Percentiles rank a stretch among this genome's conserved stretches.
phyloP scores from a whole-genome alignment of 2,888 invertebrate genomes.

The Fragum fragum region DNA sequence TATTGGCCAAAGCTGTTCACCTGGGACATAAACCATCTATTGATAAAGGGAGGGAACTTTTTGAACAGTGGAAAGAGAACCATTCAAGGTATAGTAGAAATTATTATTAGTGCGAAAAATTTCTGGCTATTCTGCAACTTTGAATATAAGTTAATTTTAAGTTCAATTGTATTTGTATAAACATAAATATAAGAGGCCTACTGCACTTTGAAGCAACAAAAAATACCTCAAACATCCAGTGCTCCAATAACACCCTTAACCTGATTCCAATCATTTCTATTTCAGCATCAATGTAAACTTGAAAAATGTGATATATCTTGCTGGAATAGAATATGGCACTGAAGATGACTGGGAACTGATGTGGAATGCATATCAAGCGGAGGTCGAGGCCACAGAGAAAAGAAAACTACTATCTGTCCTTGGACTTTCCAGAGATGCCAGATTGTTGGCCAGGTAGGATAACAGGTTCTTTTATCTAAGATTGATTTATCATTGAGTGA shows the following conservation, averaged over 20 bases:
- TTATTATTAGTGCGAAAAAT: too few relatives aligned
- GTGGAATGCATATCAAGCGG: constrained; percentile 80
- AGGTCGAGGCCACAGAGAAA: constrained; percentile 84
- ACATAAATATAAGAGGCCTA: too few relatives aligned
- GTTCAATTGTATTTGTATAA: too few relatives aligned
- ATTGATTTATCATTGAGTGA: too few relatives aligned
- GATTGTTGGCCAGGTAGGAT: constrained; percentile 79
- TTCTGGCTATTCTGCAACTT: too few relatives aligned
- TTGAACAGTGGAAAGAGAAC: constrained; percentile 90
- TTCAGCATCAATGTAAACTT: constrained; percentile 91
- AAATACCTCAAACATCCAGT: too few relatives aligned
- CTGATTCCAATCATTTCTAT: neutral
- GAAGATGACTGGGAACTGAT: constrained; percentile 85
- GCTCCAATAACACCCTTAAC: too few relatives aligned
- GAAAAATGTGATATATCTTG: constrained; percentile 90
- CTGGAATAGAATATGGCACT: constrained; percentile 87
- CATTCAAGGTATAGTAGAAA: constrained; percentile 57
- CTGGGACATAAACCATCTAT: constrained; percentile 91
- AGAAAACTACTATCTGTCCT: constrained; percentile 80
- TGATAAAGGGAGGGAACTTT: constrained; percentile 90
- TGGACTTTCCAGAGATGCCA: constrained; percentile 80
- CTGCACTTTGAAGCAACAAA: too few relatives aligned
- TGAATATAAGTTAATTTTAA: too few relatives aligned
- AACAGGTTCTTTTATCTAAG: too few relatives aligned
- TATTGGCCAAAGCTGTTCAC: constrained; percentile 92